Percentiles rank a stretch among this genome's conserved stretches.
Conservation (phyloP, 2,113 vertebrate genomes). For the Centropristis striata region DNA sequence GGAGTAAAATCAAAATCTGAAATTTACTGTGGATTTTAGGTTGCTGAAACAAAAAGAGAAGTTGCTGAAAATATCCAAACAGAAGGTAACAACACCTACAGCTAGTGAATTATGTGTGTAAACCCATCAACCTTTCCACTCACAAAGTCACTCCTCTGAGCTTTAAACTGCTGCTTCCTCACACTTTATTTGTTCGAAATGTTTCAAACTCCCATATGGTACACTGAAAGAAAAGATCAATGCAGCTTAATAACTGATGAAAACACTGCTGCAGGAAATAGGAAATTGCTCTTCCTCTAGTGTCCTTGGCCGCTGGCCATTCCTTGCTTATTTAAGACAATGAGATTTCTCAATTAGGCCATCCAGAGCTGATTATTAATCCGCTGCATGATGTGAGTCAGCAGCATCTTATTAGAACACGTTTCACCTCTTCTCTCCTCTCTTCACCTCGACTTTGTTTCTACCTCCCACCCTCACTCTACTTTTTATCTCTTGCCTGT, state of each 20-base stretch:
- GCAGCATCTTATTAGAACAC: constrained; percentile 42
- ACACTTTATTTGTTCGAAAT: constrained; percentile 15
- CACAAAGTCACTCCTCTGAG: constrained; percentile 11
- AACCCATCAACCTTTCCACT: background rate
- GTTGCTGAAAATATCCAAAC: no score
- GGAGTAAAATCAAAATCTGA: background rate
- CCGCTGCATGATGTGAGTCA: constrained; percentile 50
- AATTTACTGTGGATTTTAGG: background rate
- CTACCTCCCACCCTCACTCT: background rate
- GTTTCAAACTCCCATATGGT: constrained; percentile 26
- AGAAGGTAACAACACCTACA: background rate
- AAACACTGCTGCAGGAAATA: constrained; percentile 51
- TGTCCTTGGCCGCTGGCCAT: constrained; percentile 64
- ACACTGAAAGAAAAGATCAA: constrained; percentile 36
- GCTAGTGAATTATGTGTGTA: background rate
- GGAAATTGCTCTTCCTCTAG: constrained; percentile 61
- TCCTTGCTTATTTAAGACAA: constrained; percentile 56
- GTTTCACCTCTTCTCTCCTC: constrained; percentile 22
- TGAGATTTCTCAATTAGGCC: constrained; percentile 69
- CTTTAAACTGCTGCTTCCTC: constrained; percentile 13
- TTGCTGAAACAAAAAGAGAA: background rate
- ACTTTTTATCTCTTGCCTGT: constrained; percentile 29
- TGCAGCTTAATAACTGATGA: constrained; percentile 49
- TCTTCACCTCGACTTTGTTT: constrained; percentile 32
- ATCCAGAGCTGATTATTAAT: constrained; percentile 66